Percentiles rank a stretch among this genome's conserved stretches.
Evolutionary conservation across 2,888 invertebrate genomes (phyloP).

Genomic region (Xanthorhoe designata): DNA sequence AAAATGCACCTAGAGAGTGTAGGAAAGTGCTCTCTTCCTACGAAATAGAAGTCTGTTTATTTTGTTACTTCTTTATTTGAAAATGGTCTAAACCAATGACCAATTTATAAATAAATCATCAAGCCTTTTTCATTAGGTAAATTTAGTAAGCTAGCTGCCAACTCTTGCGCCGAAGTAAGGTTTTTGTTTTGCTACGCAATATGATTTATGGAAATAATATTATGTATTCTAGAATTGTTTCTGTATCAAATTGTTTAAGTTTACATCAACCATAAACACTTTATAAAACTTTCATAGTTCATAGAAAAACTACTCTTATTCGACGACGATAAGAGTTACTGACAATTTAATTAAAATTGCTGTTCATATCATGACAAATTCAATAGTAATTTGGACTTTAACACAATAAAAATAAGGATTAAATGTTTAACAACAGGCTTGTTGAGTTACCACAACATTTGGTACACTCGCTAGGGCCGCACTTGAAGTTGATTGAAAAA

Average conservation of each 20-base stretch:
- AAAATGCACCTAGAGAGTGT: too few species aligned
- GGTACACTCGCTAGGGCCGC: constrained; percentile 56
- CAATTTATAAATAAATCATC: too few species aligned
- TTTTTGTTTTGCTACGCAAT: too few species aligned
- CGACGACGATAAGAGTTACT: rapidly evolving
- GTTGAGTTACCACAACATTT: constrained; percentile 63
- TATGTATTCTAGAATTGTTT: constrained; percentile 8
- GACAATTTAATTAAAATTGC: constrained; percentile 1
- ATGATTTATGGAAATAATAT: too few species aligned
- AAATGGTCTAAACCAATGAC: too few species aligned
- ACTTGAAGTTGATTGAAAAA: constrained; percentile 81
- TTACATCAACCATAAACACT: constrained; percentile 57
- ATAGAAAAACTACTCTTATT: constrained; percentile 34
- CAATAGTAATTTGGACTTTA: constrained; percentile 36
- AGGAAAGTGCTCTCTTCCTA: too few species aligned
- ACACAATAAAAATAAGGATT: rapidly evolving
- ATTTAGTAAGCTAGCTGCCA: too few species aligned
- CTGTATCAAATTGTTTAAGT: constrained; percentile 52
- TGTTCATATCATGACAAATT: neutral
- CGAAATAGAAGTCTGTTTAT: too few species aligned
- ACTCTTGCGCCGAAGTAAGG: too few species aligned
- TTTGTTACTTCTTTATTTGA: too few species aligned
- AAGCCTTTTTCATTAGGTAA: too few species aligned
- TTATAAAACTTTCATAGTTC: constrained; percentile 33
- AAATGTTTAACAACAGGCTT: constrained; percentile 5